Percentiles rank a stretch among this genome's conserved stretches.
phyloP scores from a whole-genome alignment of 2,113 vertebrate species.

The Anser cygnoides region DNA sequence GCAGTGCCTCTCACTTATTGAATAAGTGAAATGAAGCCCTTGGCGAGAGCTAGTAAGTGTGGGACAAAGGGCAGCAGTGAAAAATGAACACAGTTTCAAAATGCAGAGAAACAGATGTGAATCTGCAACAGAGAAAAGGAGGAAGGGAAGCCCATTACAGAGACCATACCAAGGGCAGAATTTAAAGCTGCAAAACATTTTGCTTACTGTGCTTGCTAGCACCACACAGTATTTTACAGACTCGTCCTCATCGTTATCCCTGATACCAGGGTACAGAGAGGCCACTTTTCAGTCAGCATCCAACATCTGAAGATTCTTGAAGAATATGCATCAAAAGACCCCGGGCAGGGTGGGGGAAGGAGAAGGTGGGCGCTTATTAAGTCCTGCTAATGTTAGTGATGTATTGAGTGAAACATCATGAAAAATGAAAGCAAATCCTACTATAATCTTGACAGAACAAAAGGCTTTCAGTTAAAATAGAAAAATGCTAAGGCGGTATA shows the following conservation, averaged over 20 bases:
- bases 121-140: constrained; percentile 21
- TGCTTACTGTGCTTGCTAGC: neutral
- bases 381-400: constrained; percentile 68
- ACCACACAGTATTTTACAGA: neutral
- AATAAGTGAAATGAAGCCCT: constrained; percentile 76
- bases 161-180: neutral
- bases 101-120: constrained; percentile 78
- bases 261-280: neutral
- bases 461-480: constrained; percentile 77
- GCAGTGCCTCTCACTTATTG: constrained; percentile 71
- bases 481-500: constrained; percentile 66
- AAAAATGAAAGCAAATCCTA: constrained; percentile 76
- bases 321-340: neutral
- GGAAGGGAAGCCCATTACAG: constrained; percentile 26
- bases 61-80: constrained; percentile 75
- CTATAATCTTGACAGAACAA: constrained; percentile 79
- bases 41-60: constrained; percentile 44
- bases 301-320: neutral
- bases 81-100: constrained; percentile 73
- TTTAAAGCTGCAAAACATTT: neutral
- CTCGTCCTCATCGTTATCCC: neutral
- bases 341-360: neutral
- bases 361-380: constrained; percentile 53
- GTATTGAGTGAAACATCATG: constrained; percentile 75
- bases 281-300: neutral